Percentiles rank a stretch among this genome's conserved stretches.
Conservation (phyloP, 2,113 vertebrate genomes). For the Anguilla japonica region DNA sequence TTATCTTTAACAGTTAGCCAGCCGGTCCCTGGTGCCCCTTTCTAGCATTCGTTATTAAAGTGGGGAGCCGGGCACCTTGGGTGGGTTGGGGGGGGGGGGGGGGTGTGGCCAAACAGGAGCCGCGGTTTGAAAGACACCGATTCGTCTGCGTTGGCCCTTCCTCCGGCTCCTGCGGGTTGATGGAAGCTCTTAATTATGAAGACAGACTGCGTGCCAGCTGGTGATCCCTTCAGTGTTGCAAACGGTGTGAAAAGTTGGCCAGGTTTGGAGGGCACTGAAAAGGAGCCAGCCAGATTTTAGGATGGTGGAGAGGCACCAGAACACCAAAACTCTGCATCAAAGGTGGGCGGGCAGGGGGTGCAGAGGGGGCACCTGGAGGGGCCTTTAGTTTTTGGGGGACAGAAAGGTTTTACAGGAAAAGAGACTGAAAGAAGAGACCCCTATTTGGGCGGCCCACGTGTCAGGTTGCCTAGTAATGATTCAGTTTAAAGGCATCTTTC, state of each 20-base stretch:
- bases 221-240: slow-evolving; percentile 27
- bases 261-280: slow-evolving; percentile 11
- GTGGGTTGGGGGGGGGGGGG: neutral
- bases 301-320: slow-evolving; percentile 32
- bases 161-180: slow-evolving; percentile 12
- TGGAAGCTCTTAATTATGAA: slow-evolving; percentile 22
- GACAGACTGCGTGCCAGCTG: slow-evolving; percentile 37
- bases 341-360: neutral
- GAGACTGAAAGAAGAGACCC: slow-evolving; percentile 17
- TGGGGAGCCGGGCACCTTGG: neutral
- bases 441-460: slow-evolving; percentile 27
- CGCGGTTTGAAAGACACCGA: neutral
- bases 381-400: slow-evolving; percentile 26
- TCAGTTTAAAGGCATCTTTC: slow-evolving; percentile 41
- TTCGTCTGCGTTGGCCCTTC: neutral
- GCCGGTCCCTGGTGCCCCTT: neutral
- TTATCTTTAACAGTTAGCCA: neutral
- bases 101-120: neutral
- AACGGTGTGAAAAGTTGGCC: slow-evolving; percentile 24
- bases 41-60: neutral
- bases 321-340: slow-evolving; percentile 47
- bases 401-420: slow-evolving; percentile 29
- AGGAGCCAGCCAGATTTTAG: slow-evolving; percentile 10
- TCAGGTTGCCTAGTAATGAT: slow-evolving; percentile 14
- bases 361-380: slow-evolving; percentile 22